Conservation (phyloP, 2,888 invertebrate genomes). For the Dasysyrphus albostriatus region DNA sequence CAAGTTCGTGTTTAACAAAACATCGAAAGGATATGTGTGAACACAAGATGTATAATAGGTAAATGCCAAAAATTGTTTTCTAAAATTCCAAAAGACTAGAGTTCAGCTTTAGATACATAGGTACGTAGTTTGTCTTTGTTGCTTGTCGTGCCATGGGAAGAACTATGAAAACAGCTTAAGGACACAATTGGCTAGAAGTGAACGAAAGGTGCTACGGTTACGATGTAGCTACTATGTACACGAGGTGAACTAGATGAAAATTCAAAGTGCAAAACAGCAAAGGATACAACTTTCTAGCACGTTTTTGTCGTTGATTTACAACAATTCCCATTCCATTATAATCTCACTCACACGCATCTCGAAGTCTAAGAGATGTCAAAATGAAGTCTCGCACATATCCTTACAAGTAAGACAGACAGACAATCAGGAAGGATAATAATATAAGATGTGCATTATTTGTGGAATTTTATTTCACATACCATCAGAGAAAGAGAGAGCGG, state of each 20-base stretch:
- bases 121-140: slow-evolving; percentile 10
- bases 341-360: slow-evolving; percentile 21
- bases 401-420: background rate
- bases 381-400: slow-evolving; percentile 41
- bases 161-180: slow-evolving; percentile 59
- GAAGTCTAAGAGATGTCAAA: background rate
- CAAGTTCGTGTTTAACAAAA: slow-evolving; percentile 52
- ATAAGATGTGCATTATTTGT: slow-evolving; percentile 43
- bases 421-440: slow-evolving; percentile 19
- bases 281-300: slow-evolving; percentile 52
- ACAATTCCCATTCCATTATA: slow-evolving; percentile 15
- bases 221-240: background rate
- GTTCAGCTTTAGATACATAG: slow-evolving; percentile 20
- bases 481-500: background rate
- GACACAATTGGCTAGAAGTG: slow-evolving; percentile 59
- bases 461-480: slow-evolving; percentile 39
- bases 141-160: background rate
- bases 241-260: slow-evolving; percentile 1
- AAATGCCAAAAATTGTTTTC: slow-evolving; percentile 48
- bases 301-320: slow-evolving; percentile 61
- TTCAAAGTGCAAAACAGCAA: background rate
- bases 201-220: background rate
- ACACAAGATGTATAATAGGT: slow-evolving; percentile 14
- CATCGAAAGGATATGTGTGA: slow-evolving; percentile 40
- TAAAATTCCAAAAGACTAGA: slow-evolving; percentile 24